Conservation (phyloP, 2,888 invertebrate genomes). For the Rhamphomyia laevipes region DNA sequence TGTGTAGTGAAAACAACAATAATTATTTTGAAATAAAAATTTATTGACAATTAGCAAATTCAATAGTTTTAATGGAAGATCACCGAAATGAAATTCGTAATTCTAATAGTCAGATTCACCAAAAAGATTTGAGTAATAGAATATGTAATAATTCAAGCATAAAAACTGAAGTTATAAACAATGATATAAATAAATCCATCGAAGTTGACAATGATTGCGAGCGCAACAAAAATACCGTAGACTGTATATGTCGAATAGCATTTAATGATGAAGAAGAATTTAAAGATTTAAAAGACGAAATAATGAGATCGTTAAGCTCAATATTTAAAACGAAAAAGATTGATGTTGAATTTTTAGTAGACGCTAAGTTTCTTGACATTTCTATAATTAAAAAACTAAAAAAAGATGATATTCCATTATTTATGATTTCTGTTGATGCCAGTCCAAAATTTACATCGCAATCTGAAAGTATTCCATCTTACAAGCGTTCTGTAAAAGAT, state of each 20-base stretch:
- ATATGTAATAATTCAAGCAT: too few species aligned
- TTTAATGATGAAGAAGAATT: not conserved
- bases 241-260: not conserved
- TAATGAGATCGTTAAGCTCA: not conserved
- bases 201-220: too few species aligned
- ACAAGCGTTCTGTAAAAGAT: not conserved
- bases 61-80: too few species aligned
- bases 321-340: not conserved
- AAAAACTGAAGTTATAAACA: too few species aligned
- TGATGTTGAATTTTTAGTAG: not conserved
- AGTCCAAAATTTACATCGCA: not conserved
- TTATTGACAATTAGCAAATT: too few species aligned
- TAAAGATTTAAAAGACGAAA: not conserved
- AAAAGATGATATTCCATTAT: not conserved
- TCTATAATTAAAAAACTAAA: not conserved
- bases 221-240: too few species aligned
- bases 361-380: not conserved
- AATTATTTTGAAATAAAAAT: too few species aligned
- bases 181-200: too few species aligned
- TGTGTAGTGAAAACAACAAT: too few species aligned
- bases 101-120: too few species aligned
- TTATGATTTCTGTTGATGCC: not conserved
- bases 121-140: too few species aligned
- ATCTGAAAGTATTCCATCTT: not conserved
- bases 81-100: too few species aligned